These are phyloP conservation scores for Stichopus chloronotus DNA, from an alignment of 35 echinoderm and acorn worm genomes.

Conservation along the genomic window DNA sequence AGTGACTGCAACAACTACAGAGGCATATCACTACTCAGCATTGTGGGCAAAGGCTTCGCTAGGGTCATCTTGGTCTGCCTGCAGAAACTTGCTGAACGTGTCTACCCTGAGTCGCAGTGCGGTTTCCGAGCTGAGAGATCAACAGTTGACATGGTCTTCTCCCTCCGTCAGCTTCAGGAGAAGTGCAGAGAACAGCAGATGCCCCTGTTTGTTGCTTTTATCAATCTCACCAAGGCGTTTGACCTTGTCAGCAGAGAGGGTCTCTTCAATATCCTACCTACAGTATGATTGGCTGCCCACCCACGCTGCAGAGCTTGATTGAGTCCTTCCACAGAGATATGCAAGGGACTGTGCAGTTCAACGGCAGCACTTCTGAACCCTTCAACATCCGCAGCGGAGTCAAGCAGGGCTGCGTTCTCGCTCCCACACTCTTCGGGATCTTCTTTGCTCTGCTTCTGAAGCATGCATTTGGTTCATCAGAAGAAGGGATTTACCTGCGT, in stretches of 20 bases:
- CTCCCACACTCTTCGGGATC: slow-evolving; percentile 67
- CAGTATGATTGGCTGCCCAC: slow-evolving; percentile 25
- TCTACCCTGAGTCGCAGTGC: slow-evolving; percentile 80
- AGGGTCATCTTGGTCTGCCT: slow-evolving; percentile 52
- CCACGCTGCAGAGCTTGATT: not conserved
- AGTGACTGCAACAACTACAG: slow-evolving; percentile 76
- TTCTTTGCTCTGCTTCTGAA: slow-evolving; percentile 68
- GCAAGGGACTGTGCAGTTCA: not conserved
- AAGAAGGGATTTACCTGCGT: slow-evolving; percentile 50
- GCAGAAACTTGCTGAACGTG: slow-evolving; percentile 60
- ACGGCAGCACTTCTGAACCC: slow-evolving; percentile 22
- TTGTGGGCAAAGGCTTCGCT: slow-evolving; percentile 72
- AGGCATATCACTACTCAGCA: slow-evolving; percentile 60
- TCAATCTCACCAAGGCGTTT: slow-evolving; percentile 80
- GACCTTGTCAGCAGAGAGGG: slow-evolving; percentile 60
- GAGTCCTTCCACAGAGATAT: slow-evolving; percentile 7
- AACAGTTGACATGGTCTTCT: slow-evolving; percentile 64
- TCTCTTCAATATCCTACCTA: slow-evolving; percentile 54
- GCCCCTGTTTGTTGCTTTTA: slow-evolving; percentile 64
- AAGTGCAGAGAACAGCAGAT: slow-evolving; percentile 49
- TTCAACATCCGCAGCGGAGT: slow-evolving; percentile 58
- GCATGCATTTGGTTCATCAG: not conserved
- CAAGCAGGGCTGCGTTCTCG: slow-evolving; percentile 78
- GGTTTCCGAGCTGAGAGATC: slow-evolving; percentile 64
- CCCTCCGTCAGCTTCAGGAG: slow-evolving; percentile 47